Percentiles rank a stretch among this genome's conserved stretches.
Evolutionary conservation across 2,888 invertebrate species (phyloP).

Genomic region (Drosophila pegasa): DNA sequence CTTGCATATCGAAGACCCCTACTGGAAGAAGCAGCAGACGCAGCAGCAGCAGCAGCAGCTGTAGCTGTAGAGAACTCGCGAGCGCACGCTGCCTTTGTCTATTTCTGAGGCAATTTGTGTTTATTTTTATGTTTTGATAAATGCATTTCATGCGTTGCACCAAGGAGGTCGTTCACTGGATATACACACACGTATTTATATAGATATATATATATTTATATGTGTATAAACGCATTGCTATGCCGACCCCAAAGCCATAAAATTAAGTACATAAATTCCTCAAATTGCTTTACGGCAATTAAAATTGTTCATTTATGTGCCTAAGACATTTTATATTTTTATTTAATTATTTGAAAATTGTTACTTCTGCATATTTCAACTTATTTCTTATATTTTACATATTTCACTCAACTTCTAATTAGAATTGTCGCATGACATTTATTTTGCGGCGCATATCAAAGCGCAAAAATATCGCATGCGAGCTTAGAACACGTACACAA

Average conservation of each 20-base stretch:
- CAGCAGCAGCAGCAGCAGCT: not conserved
- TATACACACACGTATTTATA: not conserved
- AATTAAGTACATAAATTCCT: conserved; percentile 4
- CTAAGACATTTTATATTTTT: not conserved
- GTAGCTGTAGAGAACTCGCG: conserved; percentile 14
- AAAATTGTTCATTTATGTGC: not conserved
- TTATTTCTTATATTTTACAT: not conserved
- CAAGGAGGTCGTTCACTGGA: conserved; percentile 74
- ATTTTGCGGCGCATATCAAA: conserved; percentile 5
- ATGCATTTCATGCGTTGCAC: conserved; percentile 64
- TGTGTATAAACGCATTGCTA: not conserved
- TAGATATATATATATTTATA: not conserved
- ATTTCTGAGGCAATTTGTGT: conserved; percentile 77
- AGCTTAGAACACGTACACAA: conserved; percentile 26
- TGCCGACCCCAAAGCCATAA: not conserved
- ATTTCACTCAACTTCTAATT: not conserved
- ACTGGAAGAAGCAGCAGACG: not conserved
- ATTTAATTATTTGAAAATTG: not conserved
- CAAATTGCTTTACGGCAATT: conserved; percentile 5
- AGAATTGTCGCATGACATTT: conserved; percentile 12
- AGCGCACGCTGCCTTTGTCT: conserved; percentile 57
- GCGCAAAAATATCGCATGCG: conserved; percentile 27
- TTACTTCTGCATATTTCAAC: not conserved
- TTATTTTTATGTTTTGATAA: conserved; percentile 81
- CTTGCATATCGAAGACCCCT: conserved; percentile 34